Evolutionary conservation across 2,113 vertebrate genomes (phyloP), one percentile per base, ranked within the genome.

Genomic region (Centropus bengalensis): DNA sequence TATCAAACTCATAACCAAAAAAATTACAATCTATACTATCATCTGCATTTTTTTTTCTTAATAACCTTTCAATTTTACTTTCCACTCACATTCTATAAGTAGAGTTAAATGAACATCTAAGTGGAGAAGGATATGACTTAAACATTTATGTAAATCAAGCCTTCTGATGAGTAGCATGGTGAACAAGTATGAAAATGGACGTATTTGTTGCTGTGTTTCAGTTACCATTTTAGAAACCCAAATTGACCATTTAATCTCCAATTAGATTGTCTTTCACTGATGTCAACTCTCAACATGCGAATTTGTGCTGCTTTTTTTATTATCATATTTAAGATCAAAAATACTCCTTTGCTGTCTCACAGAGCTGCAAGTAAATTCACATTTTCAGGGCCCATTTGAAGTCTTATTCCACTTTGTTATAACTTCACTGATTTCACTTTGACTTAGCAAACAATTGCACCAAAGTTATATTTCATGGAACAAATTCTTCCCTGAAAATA

Each of bases 211-310:
- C 47, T 47, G 56, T 63, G 15, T 21, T 81, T 81, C 60, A 52
- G 28, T 63, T 96, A 26, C 44, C 70, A 89, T 74, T 94, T 88
- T 70, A 83, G 74, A 97, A 96, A 96, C 30, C 6, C 58, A 89
- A 93, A 94, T 80, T 84, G 96, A 93, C 52, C 32, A 82, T 83
- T 97, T 94, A 38, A 30, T 90, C 82, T 96, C 91, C 93, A 63
- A 96, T 64, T 49, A 95, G 56, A 86, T 52, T 58, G 62, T 82
- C 74, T 93, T 95, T 60, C 47, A 91, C 81, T 73, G n/a, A 80
- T 69, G 38, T 79, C 59, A 93, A 84, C 33, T 76, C 36, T 67
- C 74, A 94, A 32, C n/a, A 89, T 58, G 42, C 20, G 95, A 83
- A 89, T 91, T 92, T 54, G 28, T 75, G 58, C 71, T 93, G 44